Percentiles rank a stretch among this genome's conserved stretches.
Evolutionary conservation across 1,140 invertebrate genomes (phyloP).

Genomic region (Aphelenchoides besseyi): DNA sequence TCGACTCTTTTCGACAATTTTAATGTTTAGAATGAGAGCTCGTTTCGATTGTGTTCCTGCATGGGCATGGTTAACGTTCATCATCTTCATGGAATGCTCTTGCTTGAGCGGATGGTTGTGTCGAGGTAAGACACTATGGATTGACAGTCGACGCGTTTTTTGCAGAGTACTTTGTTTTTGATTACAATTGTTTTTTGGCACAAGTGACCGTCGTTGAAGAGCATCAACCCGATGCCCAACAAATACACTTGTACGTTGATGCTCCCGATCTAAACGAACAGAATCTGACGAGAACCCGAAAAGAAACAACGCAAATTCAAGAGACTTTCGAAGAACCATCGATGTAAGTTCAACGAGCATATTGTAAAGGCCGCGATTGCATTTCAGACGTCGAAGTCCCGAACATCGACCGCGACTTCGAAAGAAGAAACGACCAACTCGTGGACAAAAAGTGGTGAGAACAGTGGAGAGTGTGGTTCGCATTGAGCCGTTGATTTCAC

Average conservation of each 20-base stretch:
- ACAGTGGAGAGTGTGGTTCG: conserved; percentile 9
- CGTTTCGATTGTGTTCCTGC: conserved; percentile 19
- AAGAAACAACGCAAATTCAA: conserved; percentile 3
- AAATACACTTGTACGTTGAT: background rate
- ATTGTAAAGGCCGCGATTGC: too few species aligned
- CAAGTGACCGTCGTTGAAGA: background rate
- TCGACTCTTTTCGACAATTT: too few species aligned
- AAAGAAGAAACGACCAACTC: conserved; percentile 2
- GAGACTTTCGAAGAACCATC: too few species aligned
- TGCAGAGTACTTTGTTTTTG: conserved; percentile 26
- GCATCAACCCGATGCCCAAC: too few species aligned
- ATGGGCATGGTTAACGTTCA: conserved; percentile 12
- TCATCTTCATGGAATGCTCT: conserved; percentile 20
- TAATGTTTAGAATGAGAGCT: conserved; percentile 1
- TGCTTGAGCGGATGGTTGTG: conserved; percentile 21
- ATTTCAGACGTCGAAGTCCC: too few species aligned
- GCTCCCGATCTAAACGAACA: background rate
- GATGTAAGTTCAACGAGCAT: too few species aligned
- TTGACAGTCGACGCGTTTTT: too few species aligned
- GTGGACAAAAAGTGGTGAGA: background rate
- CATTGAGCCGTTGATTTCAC: conserved; percentile 13
- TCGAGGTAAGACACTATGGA: conserved; percentile 28
- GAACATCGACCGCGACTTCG: background rate
- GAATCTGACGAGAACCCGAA: background rate
- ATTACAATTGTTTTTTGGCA: conserved; percentile 21